Percentiles rank a stretch among this genome's conserved stretches.
These are phyloP conservation scores for Zaprionus ornatus DNA, from an alignment of 1,140 invertebrate species.

Conservation along the genomic window DNA sequence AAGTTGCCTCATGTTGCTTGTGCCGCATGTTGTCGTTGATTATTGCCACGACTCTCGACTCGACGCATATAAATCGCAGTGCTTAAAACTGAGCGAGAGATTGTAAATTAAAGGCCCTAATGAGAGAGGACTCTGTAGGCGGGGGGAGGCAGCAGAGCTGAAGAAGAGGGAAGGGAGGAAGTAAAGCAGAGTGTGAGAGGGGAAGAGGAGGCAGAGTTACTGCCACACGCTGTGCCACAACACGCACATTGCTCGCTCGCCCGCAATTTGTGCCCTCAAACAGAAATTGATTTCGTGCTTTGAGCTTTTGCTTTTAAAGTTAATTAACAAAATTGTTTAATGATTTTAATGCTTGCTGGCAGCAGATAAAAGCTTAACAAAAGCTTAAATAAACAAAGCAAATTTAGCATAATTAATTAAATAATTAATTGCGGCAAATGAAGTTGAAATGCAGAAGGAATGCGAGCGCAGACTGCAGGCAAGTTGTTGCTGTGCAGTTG, in stretches of 20 bases:
- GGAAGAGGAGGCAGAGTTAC: not conserved
- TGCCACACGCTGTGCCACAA: not conserved
- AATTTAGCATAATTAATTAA: not conserved
- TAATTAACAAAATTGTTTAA: not conserved
- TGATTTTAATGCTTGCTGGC: not conserved
- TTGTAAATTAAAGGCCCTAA: slow-evolving; percentile 81
- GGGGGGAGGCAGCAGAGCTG: slow-evolving; percentile 1
- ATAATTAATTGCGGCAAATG: not conserved
- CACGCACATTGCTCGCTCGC: not conserved
- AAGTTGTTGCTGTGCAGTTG: not conserved
- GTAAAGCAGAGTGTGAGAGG: not conserved
- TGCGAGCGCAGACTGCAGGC: not conserved
- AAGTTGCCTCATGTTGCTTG: slow-evolving; percentile 9
- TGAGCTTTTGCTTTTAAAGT: not conserved
- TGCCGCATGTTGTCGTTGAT: slow-evolving; percentile 64
- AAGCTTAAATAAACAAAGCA: not conserved
- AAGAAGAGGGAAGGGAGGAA: not conserved
- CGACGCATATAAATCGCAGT: slow-evolving; percentile 74
- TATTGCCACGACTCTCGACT: slow-evolving; percentile 53
- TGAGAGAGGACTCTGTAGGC: no score
- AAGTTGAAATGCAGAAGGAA: not conserved
- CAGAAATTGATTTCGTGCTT: not conserved
- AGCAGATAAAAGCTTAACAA: not conserved
- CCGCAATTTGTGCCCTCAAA: not conserved
- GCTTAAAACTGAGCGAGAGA: slow-evolving; percentile 70